Conservation (phyloP, 2,888 invertebrate genomes). For the Cistogaster globosa region DNA sequence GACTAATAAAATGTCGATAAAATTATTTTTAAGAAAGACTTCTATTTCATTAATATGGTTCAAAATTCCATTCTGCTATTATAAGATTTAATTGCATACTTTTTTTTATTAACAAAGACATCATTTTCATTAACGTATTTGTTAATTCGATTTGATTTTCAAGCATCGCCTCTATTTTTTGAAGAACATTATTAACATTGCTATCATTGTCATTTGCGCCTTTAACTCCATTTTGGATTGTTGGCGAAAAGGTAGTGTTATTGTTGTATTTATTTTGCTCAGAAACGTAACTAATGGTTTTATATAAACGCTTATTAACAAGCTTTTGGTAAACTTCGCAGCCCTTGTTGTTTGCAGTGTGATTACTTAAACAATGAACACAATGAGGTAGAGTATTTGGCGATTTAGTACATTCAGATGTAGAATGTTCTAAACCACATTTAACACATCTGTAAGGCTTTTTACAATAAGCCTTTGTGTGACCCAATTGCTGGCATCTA, state of each 20-base stretch:
- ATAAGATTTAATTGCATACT: no score
- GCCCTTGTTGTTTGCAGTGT: no score
- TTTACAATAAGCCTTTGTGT: slow-evolving; percentile 29
- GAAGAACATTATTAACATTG: no score
- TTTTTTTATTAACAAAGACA: slow-evolving; percentile 26
- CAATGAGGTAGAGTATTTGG: background rate
- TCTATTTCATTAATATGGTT: no score
- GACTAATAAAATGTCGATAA: no score
- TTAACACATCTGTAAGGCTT: slow-evolving; percentile 31
- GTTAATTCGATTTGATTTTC: slow-evolving; percentile 29
- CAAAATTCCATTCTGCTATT: slow-evolving; percentile 34
- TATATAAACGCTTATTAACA: no score
- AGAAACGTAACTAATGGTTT: background rate
- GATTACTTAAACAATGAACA: no score
- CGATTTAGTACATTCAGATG: slow-evolving; percentile 18
- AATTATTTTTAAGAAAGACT: no score
- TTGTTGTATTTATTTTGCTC: background rate
- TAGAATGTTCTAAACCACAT: slow-evolving; percentile 30
- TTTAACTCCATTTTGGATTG: background rate
- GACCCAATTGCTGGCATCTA: slow-evolving; percentile 23
- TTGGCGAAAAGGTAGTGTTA: background rate
- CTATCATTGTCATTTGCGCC: background rate
- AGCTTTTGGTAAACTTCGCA: no score
- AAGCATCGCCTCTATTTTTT: slow-evolving; percentile 27
- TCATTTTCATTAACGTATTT: slow-evolving; percentile 35